Percentiles rank a stretch among this genome's conserved stretches.
Conservation (phyloP, 92 coral and sea anemone genomes). For the Umimayanthus chanpuru region DNA sequence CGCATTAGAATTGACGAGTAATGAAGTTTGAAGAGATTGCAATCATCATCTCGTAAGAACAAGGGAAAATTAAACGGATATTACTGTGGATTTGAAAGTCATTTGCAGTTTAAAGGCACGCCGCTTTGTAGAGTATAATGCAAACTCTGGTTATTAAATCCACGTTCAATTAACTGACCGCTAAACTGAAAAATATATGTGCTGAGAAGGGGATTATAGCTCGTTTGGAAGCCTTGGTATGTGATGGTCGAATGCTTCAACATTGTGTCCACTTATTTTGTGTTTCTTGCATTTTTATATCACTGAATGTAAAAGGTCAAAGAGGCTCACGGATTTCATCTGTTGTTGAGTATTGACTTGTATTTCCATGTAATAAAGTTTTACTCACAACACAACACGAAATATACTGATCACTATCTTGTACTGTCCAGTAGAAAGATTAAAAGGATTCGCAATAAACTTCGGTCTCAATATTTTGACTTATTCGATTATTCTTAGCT, state of each 20-base stretch:
- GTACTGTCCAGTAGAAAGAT: constrained; percentile 28
- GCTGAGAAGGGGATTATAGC: not conserved
- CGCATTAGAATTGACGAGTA: constrained; percentile 44
- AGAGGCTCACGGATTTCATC: not conserved
- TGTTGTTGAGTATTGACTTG: not conserved
- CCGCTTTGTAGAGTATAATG: constrained; percentile 22
- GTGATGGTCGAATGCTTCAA: not conserved
- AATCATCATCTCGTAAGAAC: constrained; percentile 30
- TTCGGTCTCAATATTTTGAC: constrained; percentile 23
- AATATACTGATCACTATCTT: constrained; percentile 21
- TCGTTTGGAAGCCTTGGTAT: not conserved
- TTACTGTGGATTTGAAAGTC: constrained; percentile 33
- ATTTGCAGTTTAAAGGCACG: constrained; percentile 47
- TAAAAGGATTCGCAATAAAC: constrained; percentile 33
- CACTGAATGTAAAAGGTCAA: not conserved
- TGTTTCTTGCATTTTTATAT: not conserved
- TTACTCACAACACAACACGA: constrained; percentile 14
- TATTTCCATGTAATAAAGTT: constrained; percentile 28
- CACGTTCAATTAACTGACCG: not conserved
- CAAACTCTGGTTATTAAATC: constrained; percentile 22
- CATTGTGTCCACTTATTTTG: not conserved
- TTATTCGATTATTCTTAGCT: constrained; percentile 1
- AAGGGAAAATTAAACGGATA: constrained; percentile 46
- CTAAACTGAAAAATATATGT: not conserved
- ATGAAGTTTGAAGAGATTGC: constrained; percentile 39